Percentiles rank a stretch among this genome's conserved stretches.
These are phyloP conservation scores for Eubasilissa regina DNA, from an alignment of 1,140 invertebrate genomes.

Conservation along the genomic window DNA sequence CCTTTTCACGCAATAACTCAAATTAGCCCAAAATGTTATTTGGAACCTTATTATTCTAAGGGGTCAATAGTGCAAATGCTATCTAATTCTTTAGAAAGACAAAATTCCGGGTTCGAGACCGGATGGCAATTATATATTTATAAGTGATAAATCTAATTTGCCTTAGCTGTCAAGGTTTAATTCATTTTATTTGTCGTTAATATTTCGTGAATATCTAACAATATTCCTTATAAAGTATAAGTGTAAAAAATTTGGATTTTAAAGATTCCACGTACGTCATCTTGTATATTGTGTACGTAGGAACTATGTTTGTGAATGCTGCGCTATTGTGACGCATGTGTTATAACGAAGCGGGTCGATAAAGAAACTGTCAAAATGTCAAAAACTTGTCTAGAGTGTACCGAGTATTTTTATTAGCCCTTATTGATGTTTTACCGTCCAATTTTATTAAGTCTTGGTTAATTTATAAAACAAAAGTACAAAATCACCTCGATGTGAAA, in stretches of 20 bases:
- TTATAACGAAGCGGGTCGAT: conserved; percentile 32
- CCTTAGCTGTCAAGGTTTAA: too few species aligned
- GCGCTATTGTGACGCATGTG: not conserved
- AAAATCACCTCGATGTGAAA: not conserved
- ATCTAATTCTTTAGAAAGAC: too few species aligned
- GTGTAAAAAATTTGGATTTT: not conserved
- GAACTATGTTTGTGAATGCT: not conserved
- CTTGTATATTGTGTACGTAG: not conserved
- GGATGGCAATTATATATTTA: too few species aligned
- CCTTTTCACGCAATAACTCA: too few species aligned
- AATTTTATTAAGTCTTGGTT: conserved; percentile 35
- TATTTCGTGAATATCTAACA: too few species aligned
- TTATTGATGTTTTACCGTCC: conserved; percentile 45
- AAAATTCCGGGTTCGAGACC: too few species aligned
- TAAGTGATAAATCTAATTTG: too few species aligned
- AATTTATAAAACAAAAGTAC: conserved; percentile 24
- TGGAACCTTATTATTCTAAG: too few species aligned
- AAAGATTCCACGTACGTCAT: not conserved
- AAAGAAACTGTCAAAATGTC: conserved; percentile 47
- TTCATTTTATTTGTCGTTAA: too few species aligned
- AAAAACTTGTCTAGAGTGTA: conserved; percentile 42
- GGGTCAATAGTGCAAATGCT: too few species aligned
- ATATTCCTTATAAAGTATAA: not conserved
- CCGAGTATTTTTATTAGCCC: conserved; percentile 43
- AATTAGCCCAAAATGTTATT: too few species aligned